Base-by-base conservation (phyloP, 2,797 vertebrate genomes). In the Argya squamiceps region DNA sequence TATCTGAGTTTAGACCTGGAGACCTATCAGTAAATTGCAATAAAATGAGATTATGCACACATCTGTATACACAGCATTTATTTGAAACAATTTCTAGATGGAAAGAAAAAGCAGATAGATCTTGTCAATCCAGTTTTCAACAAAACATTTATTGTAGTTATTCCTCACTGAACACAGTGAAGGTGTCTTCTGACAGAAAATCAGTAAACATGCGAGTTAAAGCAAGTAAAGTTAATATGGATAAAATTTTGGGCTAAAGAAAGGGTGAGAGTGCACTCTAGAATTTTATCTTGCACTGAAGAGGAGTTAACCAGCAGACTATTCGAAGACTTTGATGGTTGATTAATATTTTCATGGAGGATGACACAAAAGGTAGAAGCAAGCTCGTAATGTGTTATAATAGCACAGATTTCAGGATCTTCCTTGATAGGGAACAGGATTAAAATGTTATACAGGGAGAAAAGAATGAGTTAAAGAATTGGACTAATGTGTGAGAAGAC, bases 61-160 rank as follows among this genome's bases (percentile, higher is more conserved):
- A 70, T 92, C 75, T 91, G 55, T 91, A 16, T 56, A 79, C 30
- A 88, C 16, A 84, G 34, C 14, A 37, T 59, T 84, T 89, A 46
- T 91, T 83, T 89, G 49, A 81, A 70, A 55, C 27, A n/a, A 29
- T 64, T 71, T 92, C 49, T 85, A 64, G 37, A 63, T 68, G 19
- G 46, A 47, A 47, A 88, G 34, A 34, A 17, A 69, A 59, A 91
- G 62, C 1, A 0, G 9, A 29, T 50, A 67, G 52, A 34, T 84
- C 26, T 81, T 64, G 63, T 68, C 56, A 88, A n/a, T 70, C 24
- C 58, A 41, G 29, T 85, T 37, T 88, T 89, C 85, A 80, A 30
- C 41, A 90, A 47, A 81, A 49, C 30, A 29, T 50, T 83, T 89
- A 10, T 80, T 44, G n/a, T 50, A 29, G 46, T 19, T 69, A 43